Base-by-base conservation (phyloP, 2,113 vertebrate genomes). In the Oophaga pumilio region DNA sequence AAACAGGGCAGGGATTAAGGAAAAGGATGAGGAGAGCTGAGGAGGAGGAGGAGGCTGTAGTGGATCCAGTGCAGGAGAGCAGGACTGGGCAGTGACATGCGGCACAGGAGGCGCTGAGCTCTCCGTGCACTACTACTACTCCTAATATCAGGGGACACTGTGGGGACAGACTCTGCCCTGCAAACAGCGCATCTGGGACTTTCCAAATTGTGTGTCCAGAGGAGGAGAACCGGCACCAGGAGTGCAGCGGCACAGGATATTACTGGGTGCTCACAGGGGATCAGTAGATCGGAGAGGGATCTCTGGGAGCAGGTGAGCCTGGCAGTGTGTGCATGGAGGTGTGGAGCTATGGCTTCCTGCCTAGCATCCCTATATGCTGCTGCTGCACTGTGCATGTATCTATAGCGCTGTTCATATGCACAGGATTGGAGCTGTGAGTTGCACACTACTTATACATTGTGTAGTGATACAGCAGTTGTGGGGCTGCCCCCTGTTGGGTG, bases 1-100 rank as follows among this genome's bases (percentile, higher is more conserved):
- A 76, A 28, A 28, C 33, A 78, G 81, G 86, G 84, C 12, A 66
- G 62, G 84, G 88, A 77, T 49, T 43, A 57, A 8, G 74, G 57
- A 74, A 10, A 57, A 57, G 64, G 79, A 79, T 60, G 84, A 52
- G 69, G 62, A 53, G 60, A 82, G 86, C 20, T 60, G 56, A 85
- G 80, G 74, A 33, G 53, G 49, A 71, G 57, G 53, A 50, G 76
- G 60, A 49, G 20, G 18, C n/a, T 49, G 2, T 26, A 73, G 71
- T 50, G 71, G 13, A 74, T 74, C 71, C 57, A 66, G 71, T 60
- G 57, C 33, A 22, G 68, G 53, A 68, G 50, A 71, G 43, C 53
- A 14, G 62, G 28, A n/a, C 49, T 10, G 62, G 53, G 9, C 52
- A 33, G 52, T 43, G 60, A 26, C 7, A 43, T 49, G 20, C 11